Base-by-base conservation (phyloP, 1,140 invertebrate species). In the Drosophila santomea region DNA sequence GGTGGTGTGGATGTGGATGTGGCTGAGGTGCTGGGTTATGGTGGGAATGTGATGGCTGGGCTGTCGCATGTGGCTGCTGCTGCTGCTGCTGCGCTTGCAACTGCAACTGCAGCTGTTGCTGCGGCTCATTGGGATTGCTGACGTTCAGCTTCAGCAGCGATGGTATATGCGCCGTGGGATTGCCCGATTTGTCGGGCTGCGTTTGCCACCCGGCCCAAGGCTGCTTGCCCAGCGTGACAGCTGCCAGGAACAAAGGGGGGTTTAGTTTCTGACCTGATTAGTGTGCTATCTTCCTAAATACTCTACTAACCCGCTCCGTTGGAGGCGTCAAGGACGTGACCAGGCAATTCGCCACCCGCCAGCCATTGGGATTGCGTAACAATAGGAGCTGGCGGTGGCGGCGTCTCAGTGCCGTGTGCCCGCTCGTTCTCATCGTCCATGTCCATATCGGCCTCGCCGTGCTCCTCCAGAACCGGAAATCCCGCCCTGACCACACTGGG, bases 361-460 rank as follows among this genome's bases (percentile, higher is more conserved):
- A 68, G 23, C 86, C 86, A 90, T 48, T 78, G 75, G 4, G 84
- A 61, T 80, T 75, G 84, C 52, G 80, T 78, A 77, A 81, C 58
- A 2, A 61, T 11, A 1, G 78, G 71, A 6, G 80, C 76, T 44
- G 84, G 64, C 1, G 92, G 75, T 17, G 80, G 76, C 4, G 93
- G 67, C 11, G 50, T 41, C 12, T 67, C 52, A 5, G 52, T 36
- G n/a, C 44, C 63, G 6, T 50, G 67, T 15, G 72, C 69, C 47
- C 79, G 82, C 25, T 86, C 95, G n/a, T 95, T 83, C n/a, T 92
- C 95, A 20, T 95, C 95, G 72, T 95, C 95, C 86, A 97, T 95
- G 77, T 97, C 96, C 96, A 97, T 97, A 11, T 96, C 96, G 11
- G 96, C 96, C 93, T 97, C 96, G 5, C 96, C 96, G 38, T 95